Evolutionary conservation across 2,113 vertebrate genomes (phyloP).

Genomic region (Lophochroa leadbeateri): DNA sequence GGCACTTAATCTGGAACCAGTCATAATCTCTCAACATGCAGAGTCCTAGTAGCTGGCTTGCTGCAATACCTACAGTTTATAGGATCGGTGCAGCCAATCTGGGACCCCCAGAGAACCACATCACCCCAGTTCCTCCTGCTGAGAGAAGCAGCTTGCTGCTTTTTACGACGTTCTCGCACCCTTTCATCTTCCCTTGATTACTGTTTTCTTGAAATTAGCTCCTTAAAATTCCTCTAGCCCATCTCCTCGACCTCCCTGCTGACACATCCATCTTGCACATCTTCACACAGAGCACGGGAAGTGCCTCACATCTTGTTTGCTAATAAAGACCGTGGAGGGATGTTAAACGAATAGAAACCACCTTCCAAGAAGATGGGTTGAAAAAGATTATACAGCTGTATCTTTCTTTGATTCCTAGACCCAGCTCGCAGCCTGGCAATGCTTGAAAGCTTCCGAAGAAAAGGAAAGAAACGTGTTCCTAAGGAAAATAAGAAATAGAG

Average conservation of each 20-base stretch:
- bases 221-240: conserved; percentile 40
- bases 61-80: not conserved
- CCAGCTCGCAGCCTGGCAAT: not conserved
- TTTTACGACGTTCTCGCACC: not conserved
- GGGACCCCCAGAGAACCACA: not conserved
- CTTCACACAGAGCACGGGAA: not conserved
- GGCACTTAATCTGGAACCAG: not conserved
- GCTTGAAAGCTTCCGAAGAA: not conserved
- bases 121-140: not conserved
- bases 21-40: not conserved
- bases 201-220: conserved; percentile 48
- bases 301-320: conserved; percentile 28
- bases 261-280: conserved; percentile 27
- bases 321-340: conserved; percentile 51
- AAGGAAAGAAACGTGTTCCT: not conserved
- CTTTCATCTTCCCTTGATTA: conserved; percentile 14
- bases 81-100: not conserved
- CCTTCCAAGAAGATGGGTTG: not conserved
- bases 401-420: not conserved
- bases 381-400: not conserved
- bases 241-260: conserved; percentile 20
- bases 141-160: not conserved
- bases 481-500: not conserved
- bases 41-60: not conserved
- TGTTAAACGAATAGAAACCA: conserved; percentile 23